phyloP scores from a whole-genome alignment of 2,888 invertebrate genomes.

The Temnothorax rugatulus region DNA sequence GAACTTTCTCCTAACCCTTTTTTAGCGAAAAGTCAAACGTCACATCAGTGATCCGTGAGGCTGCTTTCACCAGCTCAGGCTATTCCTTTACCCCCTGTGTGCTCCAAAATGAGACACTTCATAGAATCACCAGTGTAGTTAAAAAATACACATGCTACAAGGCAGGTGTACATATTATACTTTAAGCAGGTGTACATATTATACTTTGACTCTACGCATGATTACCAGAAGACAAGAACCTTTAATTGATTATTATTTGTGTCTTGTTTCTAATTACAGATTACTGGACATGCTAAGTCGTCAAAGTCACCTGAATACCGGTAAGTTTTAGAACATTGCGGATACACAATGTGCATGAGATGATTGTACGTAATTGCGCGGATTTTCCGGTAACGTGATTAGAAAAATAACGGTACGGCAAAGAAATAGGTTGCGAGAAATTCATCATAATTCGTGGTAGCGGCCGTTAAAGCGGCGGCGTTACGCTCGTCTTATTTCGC shows the following conservation, averaged over 20 bases:
- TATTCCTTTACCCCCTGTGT: slow-evolving; percentile 15
- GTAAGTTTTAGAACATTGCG: slow-evolving; percentile 27
- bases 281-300: slow-evolving; percentile 78
- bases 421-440: slow-evolving; percentile 14
- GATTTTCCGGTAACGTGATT: slow-evolving; percentile 21
- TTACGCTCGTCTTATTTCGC: slow-evolving; percentile 24
- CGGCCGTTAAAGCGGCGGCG: slow-evolving; percentile 13
- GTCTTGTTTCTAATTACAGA: slow-evolving; percentile 76
- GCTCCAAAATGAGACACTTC: neutral
- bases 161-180: neutral
- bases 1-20: slow-evolving; percentile 85
- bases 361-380: slow-evolving; percentile 17
- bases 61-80: slow-evolving; percentile 68
- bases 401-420: neutral
- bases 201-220: neutral
- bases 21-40: slow-evolving; percentile 66
- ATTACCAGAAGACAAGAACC: no score
- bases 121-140: neutral
- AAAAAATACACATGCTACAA: neutral
- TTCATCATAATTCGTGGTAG: slow-evolving; percentile 23
- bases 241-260: neutral
- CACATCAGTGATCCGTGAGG: slow-evolving; percentile 53
- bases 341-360: slow-evolving; percentile 23
- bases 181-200: neutral
- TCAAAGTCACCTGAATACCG: slow-evolving; percentile 57